Evolutionary conservation across 2,797 vertebrate species (phyloP).

Genomic region (Notoglanidium macrostoma): DNA sequence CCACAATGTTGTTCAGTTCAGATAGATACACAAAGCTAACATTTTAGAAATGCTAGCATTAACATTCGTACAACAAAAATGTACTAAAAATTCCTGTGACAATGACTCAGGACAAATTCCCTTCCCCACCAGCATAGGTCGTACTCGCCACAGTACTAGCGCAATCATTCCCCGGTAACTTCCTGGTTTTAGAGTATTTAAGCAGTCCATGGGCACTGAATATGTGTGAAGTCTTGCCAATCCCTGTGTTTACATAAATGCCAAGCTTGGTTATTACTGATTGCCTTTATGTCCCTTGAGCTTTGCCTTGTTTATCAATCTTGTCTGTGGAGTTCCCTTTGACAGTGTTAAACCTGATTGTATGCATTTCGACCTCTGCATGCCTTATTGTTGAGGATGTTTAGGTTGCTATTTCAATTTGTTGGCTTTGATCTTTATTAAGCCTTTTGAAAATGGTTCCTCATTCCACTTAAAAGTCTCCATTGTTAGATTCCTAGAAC

Average conservation of each 20-base stretch:
- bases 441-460: neutral
- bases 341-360: neutral
- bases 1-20: neutral
- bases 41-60: neutral
- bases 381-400: neutral
- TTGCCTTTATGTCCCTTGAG: neutral
- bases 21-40: neutral
- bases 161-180: neutral
- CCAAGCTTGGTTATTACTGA: neutral
- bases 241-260: neutral
- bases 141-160: neutral
- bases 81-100: neutral
- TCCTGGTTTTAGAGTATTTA: neutral
- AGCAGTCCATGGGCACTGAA: neutral
- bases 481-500: neutral
- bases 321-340: neutral
- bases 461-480: neutral
- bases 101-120: neutral
- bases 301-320: neutral
- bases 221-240: neutral
- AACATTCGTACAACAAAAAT: neutral
- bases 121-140: neutral
- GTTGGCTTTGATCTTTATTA: neutral
- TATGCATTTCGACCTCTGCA: neutral
- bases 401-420: neutral